Conservation (phyloP, 2,113 vertebrate genomes). For the Merops nubicus region DNA sequence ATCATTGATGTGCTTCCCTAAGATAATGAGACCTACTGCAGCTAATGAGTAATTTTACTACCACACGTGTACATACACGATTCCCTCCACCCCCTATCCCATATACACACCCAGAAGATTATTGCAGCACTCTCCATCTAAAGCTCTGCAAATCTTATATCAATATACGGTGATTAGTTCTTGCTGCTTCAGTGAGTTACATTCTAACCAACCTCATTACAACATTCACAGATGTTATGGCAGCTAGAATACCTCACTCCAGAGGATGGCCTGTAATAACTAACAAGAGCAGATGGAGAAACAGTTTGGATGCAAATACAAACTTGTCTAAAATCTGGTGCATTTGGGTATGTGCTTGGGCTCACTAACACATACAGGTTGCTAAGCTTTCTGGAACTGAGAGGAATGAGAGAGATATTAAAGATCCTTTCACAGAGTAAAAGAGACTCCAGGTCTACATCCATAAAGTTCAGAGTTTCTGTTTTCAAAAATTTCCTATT, state of each 20-base stretch:
- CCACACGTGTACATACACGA: slow-evolving; percentile 4
- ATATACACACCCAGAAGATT: background rate
- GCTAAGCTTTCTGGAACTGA: background rate
- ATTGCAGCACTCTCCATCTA: slow-evolving; percentile 7
- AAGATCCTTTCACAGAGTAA: background rate
- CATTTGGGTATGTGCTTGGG: background rate
- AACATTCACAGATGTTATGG: slow-evolving; percentile 30
- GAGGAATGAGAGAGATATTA: background rate
- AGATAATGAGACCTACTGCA: slow-evolving; percentile 40
- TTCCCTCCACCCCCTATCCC: background rate
- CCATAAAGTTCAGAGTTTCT: background rate
- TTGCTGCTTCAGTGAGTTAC: slow-evolving; percentile 46
- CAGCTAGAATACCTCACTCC: slow-evolving; percentile 29
- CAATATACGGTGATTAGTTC: slow-evolving; percentile 15
- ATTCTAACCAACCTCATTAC: slow-evolving; percentile 18
- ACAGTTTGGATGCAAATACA: slow-evolving; percentile 31
- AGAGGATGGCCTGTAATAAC: slow-evolving; percentile 18
- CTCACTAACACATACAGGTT: background rate
- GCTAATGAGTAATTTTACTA: slow-evolving; percentile 66
- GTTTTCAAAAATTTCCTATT: too few species aligned
- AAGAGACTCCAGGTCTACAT: background rate
- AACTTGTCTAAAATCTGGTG: background rate
- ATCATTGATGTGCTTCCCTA: slow-evolving; percentile 41
- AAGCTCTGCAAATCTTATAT: background rate
- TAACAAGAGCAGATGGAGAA: slow-evolving; percentile 49